Base-by-base conservation (phyloP, 1,140 invertebrate genomes). In the Monomorium pharaonis region DNA sequence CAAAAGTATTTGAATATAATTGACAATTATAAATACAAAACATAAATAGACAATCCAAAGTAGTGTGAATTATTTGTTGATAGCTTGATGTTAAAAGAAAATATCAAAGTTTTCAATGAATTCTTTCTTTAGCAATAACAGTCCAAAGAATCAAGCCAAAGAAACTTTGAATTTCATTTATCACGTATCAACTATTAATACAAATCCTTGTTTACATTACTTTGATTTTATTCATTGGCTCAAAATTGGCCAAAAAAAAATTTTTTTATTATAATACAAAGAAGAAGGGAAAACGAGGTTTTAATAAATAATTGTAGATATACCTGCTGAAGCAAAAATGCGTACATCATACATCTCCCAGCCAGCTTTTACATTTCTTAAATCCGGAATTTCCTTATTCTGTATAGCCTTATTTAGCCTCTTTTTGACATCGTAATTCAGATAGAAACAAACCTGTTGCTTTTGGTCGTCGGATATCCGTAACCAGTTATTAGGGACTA, bases 401-500 rank as follows among this genome's bases (percentile, higher is more conserved):
- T 10, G 4, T 70, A 70, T 51, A 33, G 67, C 67, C 27, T 70
- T 70, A 47, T 47, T 47, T 10, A 47, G 10, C 44, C 44, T 47
- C 12, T 47, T 47, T 47, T 47, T 47, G 1, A 47, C 44, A 47
- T 47, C 12, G 44, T 47, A 47, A 47, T 47, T 47, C 7, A 10
- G 44, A 12, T 47, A 47, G 44, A 47, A 47, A 10, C 44, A 47
- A 47, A 47, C 7, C 27, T 54, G 69, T 72, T 72, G 69, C 47
- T 72, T 72, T 49, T 44, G 33, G 10, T 67, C 63, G 4, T 70
- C 16, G 1, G 69, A 72, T 54, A n/a, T 30, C 2, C 9, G 47
- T 27, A 72, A 72, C 69, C 69, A 72, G 27, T 72, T 72, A 72
- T 72, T 72, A 54, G 69, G 69, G 27, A 72, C 69, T 72, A 72